These are phyloP conservation scores for Mamestra configurata DNA, from an alignment of 1,140 invertebrate genomes.

Conservation along the genomic window DNA sequence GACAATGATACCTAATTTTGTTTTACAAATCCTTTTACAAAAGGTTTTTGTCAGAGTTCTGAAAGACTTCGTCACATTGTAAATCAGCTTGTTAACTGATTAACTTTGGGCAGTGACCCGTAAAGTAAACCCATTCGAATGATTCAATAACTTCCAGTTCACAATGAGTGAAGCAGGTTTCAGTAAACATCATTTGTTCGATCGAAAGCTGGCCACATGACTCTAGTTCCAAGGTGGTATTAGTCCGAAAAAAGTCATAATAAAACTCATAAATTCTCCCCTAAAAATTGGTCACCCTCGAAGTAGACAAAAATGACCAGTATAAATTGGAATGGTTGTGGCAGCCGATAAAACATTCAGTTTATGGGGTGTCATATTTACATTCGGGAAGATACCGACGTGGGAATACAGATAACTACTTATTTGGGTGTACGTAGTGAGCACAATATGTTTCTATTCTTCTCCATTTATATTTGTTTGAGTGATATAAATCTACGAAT, in stretches of 20 bases:
- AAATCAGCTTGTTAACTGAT: slow-evolving; percentile 45
- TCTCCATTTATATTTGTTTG: slow-evolving; percentile 56
- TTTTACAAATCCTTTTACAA: slow-evolving; percentile 47
- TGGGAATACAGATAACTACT: slow-evolving; percentile 79
- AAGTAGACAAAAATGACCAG: slow-evolving; percentile 86
- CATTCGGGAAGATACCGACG: slow-evolving; percentile 81
- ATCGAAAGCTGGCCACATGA: slow-evolving; percentile 34
- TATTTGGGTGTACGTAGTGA: slow-evolving; percentile 66
- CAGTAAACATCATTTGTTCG: slow-evolving; percentile 42
- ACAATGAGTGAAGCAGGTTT: slow-evolving; percentile 40
- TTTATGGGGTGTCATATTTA: slow-evolving; percentile 88
- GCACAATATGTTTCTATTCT: slow-evolving; percentile 71
- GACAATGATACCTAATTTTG: slow-evolving; percentile 44
- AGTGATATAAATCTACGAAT: slow-evolving; percentile 40
- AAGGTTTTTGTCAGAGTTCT: slow-evolving; percentile 31
- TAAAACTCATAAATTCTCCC: slow-evolving; percentile 83
- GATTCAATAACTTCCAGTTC: slow-evolving; percentile 35
- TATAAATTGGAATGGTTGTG: slow-evolving; percentile 86
- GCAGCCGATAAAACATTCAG: slow-evolving; percentile 85
- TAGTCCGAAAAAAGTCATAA: slow-evolving; percentile 73
- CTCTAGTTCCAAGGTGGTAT: slow-evolving; percentile 65
- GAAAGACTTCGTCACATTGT: slow-evolving; percentile 37
- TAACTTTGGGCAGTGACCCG: slow-evolving; percentile 27
- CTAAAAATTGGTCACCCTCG: slow-evolving; percentile 84
- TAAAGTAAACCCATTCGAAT: slow-evolving; percentile 25